Evolutionary conservation across 2,113 vertebrate genomes (phyloP).

Genomic region (Herpetotheres cachinnans): DNA sequence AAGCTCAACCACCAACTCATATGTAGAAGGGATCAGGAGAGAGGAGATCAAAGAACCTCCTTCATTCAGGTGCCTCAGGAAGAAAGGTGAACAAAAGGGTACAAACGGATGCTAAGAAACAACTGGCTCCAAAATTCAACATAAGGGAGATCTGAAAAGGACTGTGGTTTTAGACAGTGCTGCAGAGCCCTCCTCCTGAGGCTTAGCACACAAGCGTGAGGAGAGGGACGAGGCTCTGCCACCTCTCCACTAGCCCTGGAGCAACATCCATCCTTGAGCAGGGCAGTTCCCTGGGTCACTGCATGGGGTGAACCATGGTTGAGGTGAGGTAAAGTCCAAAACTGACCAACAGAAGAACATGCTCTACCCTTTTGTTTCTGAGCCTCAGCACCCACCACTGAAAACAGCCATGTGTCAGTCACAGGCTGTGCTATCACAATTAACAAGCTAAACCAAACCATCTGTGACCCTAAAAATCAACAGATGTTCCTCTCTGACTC

Average conservation of each 20-base stretch:
- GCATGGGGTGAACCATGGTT: accelerated
- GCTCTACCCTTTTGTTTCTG: background rate
- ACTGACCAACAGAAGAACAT: background rate
- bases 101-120: background rate
- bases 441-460: background rate
- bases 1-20: background rate
- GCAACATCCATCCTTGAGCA: background rate
- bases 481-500: background rate
- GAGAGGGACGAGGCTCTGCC: background rate
- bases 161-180: background rate
- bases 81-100: background rate
- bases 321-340: background rate
- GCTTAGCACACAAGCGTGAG: background rate
- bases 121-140: background rate
- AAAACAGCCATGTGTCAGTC: background rate
- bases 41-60: background rate
- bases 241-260: background rate
- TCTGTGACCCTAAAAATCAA: background rate
- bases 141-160: background rate
- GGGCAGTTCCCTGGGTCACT: background rate
- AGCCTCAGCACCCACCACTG: background rate
- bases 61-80: background rate
- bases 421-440: background rate
- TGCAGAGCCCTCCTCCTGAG: background rate
- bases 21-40: background rate